Conservation (phyloP, 2,113 vertebrate genomes). For the Entomyzon cyanotis region DNA sequence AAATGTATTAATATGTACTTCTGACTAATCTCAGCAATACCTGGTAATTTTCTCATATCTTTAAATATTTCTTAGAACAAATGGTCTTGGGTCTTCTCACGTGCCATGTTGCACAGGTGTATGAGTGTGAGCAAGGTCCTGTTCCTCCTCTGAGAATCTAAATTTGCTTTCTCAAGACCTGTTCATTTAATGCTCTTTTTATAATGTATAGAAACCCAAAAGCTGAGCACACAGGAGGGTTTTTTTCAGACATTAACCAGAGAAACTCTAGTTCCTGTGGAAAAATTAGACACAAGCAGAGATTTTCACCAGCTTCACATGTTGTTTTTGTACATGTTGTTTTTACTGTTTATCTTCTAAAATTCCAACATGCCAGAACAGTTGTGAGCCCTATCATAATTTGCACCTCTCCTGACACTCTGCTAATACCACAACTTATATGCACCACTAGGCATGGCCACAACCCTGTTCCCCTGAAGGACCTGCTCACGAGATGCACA, state of each 20-base stretch:
- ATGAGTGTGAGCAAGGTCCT: not conserved
- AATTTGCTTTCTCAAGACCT: not conserved
- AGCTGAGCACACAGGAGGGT: not conserved
- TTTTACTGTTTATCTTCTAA: not conserved
- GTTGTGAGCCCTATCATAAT: not conserved
- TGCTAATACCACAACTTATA: not conserved
- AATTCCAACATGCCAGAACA: not conserved
- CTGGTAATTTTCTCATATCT: constrained; percentile 75
- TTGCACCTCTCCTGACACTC: not conserved
- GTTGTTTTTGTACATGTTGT: not conserved
- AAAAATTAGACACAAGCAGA: not conserved
- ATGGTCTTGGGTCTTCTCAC: constrained; percentile 60
- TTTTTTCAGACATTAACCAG: not conserved
- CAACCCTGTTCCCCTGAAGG: not conserved
- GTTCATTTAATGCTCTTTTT: not conserved
- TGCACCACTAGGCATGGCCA: not conserved
- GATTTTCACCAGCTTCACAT: not conserved
- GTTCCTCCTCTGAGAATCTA: not conserved
- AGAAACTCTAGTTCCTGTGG: not conserved
- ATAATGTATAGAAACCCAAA: not conserved
- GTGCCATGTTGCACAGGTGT: not conserved
- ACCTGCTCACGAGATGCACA: not conserved
- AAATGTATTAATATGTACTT: constrained; percentile 81
- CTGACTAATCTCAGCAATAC: constrained; percentile 78
- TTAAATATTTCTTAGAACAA: constrained; percentile 92